phyloP scores from a whole-genome alignment of 2,888 invertebrate genomes.

The Dryomyza anilis region DNA sequence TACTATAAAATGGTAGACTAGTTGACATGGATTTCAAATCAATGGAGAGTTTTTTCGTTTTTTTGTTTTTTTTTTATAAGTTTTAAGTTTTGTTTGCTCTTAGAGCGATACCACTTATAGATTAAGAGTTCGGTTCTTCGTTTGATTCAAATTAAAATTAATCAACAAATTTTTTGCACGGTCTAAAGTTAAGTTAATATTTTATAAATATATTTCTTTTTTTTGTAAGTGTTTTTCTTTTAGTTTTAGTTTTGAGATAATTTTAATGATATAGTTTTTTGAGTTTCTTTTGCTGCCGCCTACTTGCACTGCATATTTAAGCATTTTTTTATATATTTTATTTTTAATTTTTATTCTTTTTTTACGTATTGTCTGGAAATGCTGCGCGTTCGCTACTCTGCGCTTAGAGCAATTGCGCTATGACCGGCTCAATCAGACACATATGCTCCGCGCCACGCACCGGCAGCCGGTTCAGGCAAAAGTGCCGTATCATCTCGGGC shows the following conservation, averaged over 20 bases:
- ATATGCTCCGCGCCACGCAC: constrained; percentile 96
- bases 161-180: constrained; percentile 4
- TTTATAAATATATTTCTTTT: neutral
- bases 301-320: neutral
- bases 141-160: constrained; percentile 7
- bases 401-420: constrained; percentile 76
- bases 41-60: neutral
- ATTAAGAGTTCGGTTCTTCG: no score
- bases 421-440: constrained; percentile 90
- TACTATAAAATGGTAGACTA: no score
- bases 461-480: constrained; percentile 89
- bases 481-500: constrained; percentile 94
- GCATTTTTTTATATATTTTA: no score
- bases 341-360: neutral
- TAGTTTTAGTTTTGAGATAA: constrained; percentile 3
- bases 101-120: constrained; percentile 12
- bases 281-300: neutral
- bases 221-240: no score
- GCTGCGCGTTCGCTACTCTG: neutral
- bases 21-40: neutral
- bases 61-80: neutral
- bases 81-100: constrained; percentile 11
- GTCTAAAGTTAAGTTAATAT: neutral
- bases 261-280: constrained; percentile 3
- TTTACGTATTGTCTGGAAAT: constrained; percentile 30